Percentiles rank a stretch among this genome's conserved stretches.
phyloP scores from a whole-genome alignment of 2,888 invertebrate species.

The Serripes groenlandicus region DNA sequence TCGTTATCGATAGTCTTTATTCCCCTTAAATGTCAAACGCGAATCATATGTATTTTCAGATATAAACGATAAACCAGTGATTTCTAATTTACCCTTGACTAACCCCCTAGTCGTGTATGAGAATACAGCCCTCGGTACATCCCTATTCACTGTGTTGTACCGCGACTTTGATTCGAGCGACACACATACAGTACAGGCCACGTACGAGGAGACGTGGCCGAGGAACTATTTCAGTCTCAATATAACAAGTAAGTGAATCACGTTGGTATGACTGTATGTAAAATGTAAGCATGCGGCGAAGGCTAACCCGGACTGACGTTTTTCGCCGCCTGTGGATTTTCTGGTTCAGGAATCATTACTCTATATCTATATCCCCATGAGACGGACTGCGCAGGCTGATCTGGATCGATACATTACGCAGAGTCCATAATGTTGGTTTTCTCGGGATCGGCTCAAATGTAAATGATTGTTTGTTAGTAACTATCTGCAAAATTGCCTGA shows the following conservation, averaged over 20 bases:
- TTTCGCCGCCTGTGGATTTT: neutral
- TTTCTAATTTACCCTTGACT: constrained; percentile 46
- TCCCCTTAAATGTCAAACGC: neutral
- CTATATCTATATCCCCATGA: neutral
- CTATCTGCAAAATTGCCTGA: no score
- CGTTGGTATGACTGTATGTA: no score
- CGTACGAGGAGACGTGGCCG: constrained; percentile 40
- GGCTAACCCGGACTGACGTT: neutral
- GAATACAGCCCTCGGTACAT: constrained; percentile 49
- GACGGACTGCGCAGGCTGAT: neutral
- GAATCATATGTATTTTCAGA: constrained; percentile 32
- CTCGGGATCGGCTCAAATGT: neutral
- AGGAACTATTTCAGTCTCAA: constrained; percentile 56
- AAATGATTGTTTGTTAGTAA: no score
- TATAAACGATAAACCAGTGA: constrained; percentile 57
- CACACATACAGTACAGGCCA: constrained; percentile 42
- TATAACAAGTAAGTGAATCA: constrained; percentile 41
- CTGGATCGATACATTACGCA: neutral
- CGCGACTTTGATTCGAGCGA: constrained; percentile 57
- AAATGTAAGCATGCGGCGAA: no score
- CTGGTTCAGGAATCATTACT: neutral
- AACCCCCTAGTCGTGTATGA: constrained; percentile 49
- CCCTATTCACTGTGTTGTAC: constrained; percentile 44
- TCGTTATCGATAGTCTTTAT: neutral
- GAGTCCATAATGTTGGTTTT: neutral